Conservation (phyloP, 2,797 vertebrate species). For the Clarias fuscus region DNA sequence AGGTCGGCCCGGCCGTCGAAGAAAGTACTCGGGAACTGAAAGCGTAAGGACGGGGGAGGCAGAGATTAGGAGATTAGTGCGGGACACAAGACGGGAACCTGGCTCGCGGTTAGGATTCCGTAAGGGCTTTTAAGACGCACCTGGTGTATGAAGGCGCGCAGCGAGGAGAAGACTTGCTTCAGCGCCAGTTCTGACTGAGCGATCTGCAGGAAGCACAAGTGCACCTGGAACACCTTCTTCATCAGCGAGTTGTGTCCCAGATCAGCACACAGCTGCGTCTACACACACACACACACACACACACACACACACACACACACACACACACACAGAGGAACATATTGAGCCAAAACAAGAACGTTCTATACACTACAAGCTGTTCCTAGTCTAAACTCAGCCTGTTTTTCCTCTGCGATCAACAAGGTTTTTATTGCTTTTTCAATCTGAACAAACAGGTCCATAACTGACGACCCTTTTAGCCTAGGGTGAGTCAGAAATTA, state of each 20-base stretch:
- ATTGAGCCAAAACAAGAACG: background rate
- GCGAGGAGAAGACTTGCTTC: conserved; percentile 91
- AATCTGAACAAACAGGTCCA: too few species aligned
- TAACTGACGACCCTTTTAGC: background rate
- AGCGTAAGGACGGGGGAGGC: background rate
- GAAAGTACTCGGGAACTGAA: conserved; percentile 92
- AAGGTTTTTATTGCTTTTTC: too few species aligned
- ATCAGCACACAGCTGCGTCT: conserved; percentile 91
- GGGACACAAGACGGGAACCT: background rate
- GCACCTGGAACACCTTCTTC: conserved; percentile 98
- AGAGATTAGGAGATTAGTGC: background rate
- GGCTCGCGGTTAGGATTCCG: background rate
- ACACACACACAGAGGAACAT: background rate
- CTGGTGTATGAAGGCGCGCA: conserved; percentile 93
- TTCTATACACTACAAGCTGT: too few species aligned
- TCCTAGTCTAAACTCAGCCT: too few species aligned
- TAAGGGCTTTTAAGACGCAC: conserved; percentile 64
- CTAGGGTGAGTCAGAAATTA: too few species aligned
- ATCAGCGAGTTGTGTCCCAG: conserved; percentile 95
- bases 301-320: background rate
- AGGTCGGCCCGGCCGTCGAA: conserved; percentile 96
- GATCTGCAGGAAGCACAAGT: conserved; percentile 95
- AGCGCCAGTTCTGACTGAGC: conserved; percentile 92
- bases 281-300: conserved; percentile 32
- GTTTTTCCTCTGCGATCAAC: too few species aligned